phyloP scores from a whole-genome alignment of 2,113 vertebrate genomes.

The Petrocephalus zakoni region DNA sequence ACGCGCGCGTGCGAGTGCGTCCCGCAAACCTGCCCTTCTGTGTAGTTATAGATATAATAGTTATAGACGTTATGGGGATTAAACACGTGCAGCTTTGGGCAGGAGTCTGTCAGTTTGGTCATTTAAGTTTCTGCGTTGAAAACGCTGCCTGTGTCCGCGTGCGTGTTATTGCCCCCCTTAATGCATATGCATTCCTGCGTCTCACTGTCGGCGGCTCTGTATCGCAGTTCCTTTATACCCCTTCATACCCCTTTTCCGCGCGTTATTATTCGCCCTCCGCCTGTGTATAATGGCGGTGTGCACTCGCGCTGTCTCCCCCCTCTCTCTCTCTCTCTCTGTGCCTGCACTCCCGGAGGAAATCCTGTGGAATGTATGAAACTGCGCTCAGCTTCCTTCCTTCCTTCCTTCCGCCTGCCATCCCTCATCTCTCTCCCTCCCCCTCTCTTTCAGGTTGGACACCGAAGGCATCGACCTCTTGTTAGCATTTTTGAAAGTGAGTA shows the following conservation, averaged over 20 bases:
- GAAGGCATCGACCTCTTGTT: constrained; percentile 95
- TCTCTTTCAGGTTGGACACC: constrained; percentile 73
- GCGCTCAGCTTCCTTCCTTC: constrained; percentile 48
- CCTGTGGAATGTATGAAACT: constrained; percentile 54
- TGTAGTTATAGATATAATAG: neutral
- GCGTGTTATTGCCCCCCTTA: neutral
- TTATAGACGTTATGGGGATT: neutral
- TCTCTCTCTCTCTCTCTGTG: neutral
- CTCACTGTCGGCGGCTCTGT: neutral
- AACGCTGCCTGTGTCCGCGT: neutral
- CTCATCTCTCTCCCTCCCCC: constrained; percentile 7
- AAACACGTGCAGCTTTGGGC: neutral
- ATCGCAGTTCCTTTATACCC: neutral
- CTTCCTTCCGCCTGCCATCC: constrained; percentile 46
- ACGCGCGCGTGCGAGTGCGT: neutral
- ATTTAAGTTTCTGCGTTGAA: neutral
- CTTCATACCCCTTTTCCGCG: neutral
- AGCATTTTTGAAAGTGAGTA: constrained; percentile 82
- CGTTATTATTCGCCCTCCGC: neutral
- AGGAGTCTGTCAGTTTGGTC: neutral
- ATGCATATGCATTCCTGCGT: neutral
- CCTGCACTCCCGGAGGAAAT: constrained; percentile 50
- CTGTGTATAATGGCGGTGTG: neutral
- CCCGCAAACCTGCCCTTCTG: neutral
- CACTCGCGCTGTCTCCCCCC: neutral